Conservation (phyloP, 2,113 vertebrate species). For the Lethenteron reissneri region DNA sequence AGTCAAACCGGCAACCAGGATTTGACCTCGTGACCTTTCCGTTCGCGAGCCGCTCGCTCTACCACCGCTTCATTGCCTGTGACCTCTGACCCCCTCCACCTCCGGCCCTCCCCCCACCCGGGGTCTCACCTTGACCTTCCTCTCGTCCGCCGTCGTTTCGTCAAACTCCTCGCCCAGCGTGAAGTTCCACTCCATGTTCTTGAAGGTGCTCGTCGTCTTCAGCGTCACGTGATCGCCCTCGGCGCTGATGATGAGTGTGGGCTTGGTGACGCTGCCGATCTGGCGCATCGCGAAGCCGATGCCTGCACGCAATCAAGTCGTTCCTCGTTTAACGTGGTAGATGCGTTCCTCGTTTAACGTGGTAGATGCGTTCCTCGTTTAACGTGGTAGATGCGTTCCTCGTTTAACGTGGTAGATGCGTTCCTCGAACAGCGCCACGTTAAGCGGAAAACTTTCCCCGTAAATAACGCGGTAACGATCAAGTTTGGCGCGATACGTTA, state of each 20-base stretch:
- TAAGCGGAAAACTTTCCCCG: no score
- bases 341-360: no score
- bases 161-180: constrained; percentile 75
- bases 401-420: no score
- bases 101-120: not conserved
- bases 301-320: constrained; percentile 22
- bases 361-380: no score
- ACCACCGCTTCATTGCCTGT: not conserved
- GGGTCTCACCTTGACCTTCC: constrained; percentile 58
- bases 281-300: constrained; percentile 63
- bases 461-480: no score
- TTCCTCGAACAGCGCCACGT: no score
- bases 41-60: not conserved
- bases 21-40: not conserved
- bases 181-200: constrained; percentile 67
- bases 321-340: no score
- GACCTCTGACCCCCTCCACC: not conserved
- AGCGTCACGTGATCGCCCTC: constrained; percentile 53
- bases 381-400: no score
- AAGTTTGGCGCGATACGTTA: no score
- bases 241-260: constrained; percentile 55
- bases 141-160: constrained; percentile 53
- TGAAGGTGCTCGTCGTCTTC: constrained; percentile 61
- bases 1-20: not conserved
- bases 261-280: constrained; percentile 70